Base-by-base conservation (phyloP, 2,888 invertebrate species). In the Lysandra bellargus region DNA sequence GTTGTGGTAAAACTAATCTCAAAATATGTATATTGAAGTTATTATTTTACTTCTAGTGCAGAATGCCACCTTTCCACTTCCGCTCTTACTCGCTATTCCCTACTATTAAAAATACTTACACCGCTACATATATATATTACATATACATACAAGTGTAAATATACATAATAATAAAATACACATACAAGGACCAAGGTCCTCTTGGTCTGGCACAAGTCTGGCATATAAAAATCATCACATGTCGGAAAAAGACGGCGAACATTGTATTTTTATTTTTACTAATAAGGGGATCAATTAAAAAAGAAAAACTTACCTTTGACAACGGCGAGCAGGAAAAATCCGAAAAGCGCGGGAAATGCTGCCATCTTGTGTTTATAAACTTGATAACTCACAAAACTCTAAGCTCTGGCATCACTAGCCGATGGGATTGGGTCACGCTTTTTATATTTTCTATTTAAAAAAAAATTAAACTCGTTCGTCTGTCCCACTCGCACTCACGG, bases 321-420 rank as follows among this genome's bases (percentile, higher is more conserved):
- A 84, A 89, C 81, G 82, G 85, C 87, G 79, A 88, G 90, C 86
- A 92, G 82, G 61, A 92, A 84, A 84, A 93, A 87, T 88, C 91
- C 91, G 84, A 93, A 90, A 90, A 93, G 83, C 84, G 93, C 93
- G 92, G 92, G 89, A 90, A 92, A 82, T 80, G 84, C 89, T 81
- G 92, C 91, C 93, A 93, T 93, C 87, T 92, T 92, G 88, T 82
- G 86, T 86, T 80, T 80, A 81, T 80, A 82, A 87, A 88, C 83
- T 85, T 76, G 76, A 76, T 57, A 76, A 76, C 84, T 83, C 88
- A 88, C 88, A 87, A 85, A 85, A 87, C 88, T 87, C 85, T 85
- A 85, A 86, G 86, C 88, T 84, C 86, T 84, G 84, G 89, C 92
- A 92, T 92, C 87, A 91, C 92, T 92, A 91, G 90, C 88, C 80